Conservation (phyloP, 2,888 invertebrate genomes). For the Cataglyphis altisquamis region DNA sequence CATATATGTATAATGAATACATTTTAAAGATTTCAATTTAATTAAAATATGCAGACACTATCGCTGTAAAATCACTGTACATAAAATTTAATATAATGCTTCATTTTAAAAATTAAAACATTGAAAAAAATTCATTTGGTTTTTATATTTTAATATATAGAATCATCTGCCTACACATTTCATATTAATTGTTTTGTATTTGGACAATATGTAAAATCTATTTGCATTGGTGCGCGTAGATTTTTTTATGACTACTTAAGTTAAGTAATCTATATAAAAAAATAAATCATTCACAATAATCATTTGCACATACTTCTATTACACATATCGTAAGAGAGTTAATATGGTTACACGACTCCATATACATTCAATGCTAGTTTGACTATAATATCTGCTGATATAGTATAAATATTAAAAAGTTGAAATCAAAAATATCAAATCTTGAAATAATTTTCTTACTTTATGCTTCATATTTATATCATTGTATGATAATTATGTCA, state of each 20-base stretch:
- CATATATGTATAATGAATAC: not conserved
- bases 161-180: not conserved
- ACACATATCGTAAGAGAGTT: not conserved
- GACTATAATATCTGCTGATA: not conserved
- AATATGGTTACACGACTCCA: slow-evolving; percentile 56
- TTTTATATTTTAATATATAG: not conserved
- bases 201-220: not conserved
- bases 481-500: not conserved
- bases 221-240: slow-evolving; percentile 7
- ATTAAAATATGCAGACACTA: not conserved
- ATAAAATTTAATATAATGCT: not conserved
- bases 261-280: not conserved
- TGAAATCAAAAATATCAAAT: not conserved
- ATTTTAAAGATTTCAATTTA: not conserved
- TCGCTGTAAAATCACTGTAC: no score
- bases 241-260: not conserved
- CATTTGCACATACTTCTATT: slow-evolving; percentile 2
- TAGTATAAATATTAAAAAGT: not conserved
- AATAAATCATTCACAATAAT: slow-evolving; percentile 7
- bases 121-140: not conserved
- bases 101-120: not conserved
- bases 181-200: not conserved
- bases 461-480: not conserved
- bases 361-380: not conserved
- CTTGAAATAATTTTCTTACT: not conserved